Evolutionary conservation across 2,888 invertebrate genomes (phyloP), one percentile per base, ranked within the genome.

Genomic region (Cryptosula pallasiana): DNA sequence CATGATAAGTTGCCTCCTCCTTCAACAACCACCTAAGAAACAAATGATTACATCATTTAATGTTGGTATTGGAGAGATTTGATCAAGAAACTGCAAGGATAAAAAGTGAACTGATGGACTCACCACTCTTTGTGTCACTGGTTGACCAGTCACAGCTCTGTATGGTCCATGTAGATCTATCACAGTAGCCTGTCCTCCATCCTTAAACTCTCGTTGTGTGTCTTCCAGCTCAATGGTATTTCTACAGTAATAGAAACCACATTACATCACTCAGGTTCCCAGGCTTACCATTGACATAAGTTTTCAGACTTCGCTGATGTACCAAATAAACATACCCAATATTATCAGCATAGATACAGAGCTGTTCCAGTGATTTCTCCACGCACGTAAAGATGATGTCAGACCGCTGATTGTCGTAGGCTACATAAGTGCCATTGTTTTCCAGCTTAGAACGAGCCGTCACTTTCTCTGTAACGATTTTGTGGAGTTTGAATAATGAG

Each of bases 331-430:
- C n/a, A n/a, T n/a, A n/a, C n/a, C n/a, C n/a, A n/a, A n/a, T n/a
- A n/a, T n/a, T n/a, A n/a, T n/a, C n/a, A n/a, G n/a, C 27, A 32
- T 63, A 34, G 34, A 32, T 63, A 63, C 63, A 63, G 13, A 63
- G 32, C 27, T 27, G 20, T 9, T 63, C 63, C 9, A 63, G 27
- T 2, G 63, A 63, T n/a, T 63, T 63, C 32, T 63, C 63, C 3
- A 63, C 63, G 34, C 63, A 63, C 29, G 63, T 63, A 34, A 63
- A 63, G 20, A 32, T n/a, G 5, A 63, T 5, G 34, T 63, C 63
- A 63, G 63, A 25, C 9, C 32, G 63, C 27, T 27, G 63, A 9
- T 32, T 63, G n/a, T 63, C 32, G 32, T 25, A 63, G 32, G 29
- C 27, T 13, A 63, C 9, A 13, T 27, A 20, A 9, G 63, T 32